These are phyloP conservation scores for Holothuria glaberrima DNA, from an alignment of 35 echinoderm and acorn worm genomes.

Conservation along the genomic window DNA sequence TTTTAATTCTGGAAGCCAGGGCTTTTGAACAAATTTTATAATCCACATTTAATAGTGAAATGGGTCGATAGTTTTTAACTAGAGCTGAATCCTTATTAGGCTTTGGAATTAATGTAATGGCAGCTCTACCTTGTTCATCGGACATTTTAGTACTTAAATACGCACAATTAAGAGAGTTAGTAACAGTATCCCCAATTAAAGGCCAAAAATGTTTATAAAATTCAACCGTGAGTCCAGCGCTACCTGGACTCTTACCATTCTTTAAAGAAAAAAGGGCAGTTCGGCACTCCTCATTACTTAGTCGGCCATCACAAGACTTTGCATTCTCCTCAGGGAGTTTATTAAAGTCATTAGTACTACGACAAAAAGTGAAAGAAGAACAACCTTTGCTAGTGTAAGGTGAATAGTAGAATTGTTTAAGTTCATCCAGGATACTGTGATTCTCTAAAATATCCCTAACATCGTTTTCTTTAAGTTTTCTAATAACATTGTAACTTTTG, in stretches of 20 bases:
- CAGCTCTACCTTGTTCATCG: no score
- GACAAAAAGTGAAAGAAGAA: not conserved
- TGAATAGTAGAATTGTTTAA: not conserved
- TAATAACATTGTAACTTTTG: conserved; percentile 8
- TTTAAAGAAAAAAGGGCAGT: not conserved
- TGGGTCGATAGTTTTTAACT: no score
- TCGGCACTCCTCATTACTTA: not conserved
- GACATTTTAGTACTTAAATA: not conserved
- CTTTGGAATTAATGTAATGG: no score
- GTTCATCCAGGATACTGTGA: not conserved
- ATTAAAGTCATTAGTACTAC: not conserved
- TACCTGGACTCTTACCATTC: conserved; percentile 35
- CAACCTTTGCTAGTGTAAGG: not conserved
- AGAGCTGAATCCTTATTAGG: no score
- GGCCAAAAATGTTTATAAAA: not conserved
- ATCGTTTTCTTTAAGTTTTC: not conserved
- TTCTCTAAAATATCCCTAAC: not conserved
- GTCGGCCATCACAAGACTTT: not conserved
- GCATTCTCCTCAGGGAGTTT: not conserved
- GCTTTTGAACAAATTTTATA: no score
- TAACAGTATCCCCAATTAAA: not conserved
- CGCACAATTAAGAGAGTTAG: not conserved
- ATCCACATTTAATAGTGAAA: no score
- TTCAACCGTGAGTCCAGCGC: conserved; percentile 5
- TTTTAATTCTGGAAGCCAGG: no score